Conservation (phyloP, 2,797 vertebrate genomes). For the Morelia viridis region DNA sequence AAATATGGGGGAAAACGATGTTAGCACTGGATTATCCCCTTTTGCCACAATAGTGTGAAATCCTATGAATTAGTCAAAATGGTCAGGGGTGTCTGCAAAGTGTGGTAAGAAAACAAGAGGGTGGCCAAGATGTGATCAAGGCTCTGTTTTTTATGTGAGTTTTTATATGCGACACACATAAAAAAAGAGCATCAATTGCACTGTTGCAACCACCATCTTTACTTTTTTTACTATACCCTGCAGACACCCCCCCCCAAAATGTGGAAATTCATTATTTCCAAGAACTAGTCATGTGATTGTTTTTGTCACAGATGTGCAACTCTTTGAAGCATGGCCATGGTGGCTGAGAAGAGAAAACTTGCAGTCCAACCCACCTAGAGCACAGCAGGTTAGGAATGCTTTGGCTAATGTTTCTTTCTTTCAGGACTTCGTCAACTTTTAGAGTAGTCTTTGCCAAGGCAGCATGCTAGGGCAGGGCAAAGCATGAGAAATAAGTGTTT, state of each 20-base stretch:
- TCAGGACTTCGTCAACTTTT: neutral
- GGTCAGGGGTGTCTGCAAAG: no score
- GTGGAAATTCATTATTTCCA: neutral
- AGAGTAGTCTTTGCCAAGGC: neutral
- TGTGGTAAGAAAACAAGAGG: neutral
- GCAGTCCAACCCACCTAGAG: neutral
- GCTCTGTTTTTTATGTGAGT: neutral
- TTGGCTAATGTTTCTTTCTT: neutral
- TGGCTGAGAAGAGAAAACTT: neutral
- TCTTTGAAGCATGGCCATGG: neutral
- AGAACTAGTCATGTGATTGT: neutral
- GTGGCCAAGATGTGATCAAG: neutral
- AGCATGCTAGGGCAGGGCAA: neutral
- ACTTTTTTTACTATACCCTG: neutral
- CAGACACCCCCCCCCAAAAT: neutral
- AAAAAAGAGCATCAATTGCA: neutral
- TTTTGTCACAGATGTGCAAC: neutral
- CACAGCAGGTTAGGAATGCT: neutral
- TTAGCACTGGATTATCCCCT: neutral
- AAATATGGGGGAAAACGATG: neutral
- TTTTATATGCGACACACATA: neutral
- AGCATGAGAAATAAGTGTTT: neutral
- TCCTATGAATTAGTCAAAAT: neutral
- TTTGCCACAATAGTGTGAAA: neutral
- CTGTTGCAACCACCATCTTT: neutral